phyloP scores from a whole-genome alignment of 2,113 vertebrate species.

The Nothoprocta perdicaria region DNA sequence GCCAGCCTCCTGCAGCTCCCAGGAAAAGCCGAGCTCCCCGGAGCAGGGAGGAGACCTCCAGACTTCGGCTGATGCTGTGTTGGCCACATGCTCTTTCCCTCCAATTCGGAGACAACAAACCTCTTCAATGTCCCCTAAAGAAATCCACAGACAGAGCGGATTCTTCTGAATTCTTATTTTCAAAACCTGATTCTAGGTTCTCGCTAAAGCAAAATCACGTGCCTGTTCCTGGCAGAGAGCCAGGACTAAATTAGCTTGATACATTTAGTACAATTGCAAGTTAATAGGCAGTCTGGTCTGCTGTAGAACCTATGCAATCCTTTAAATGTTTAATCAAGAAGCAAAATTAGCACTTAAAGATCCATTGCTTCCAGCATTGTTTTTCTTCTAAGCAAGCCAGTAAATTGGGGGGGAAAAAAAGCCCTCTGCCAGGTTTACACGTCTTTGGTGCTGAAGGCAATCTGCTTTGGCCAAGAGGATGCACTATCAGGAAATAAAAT shows the following conservation, averaged over 20 bases:
- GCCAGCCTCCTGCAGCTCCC: accelerated
- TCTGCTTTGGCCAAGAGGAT: neutral
- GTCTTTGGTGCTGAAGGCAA: neutral
- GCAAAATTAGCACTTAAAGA: constrained; percentile 58
- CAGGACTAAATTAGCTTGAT: constrained; percentile 72
- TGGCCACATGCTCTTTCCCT: too few species aligned
- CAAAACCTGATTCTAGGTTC: neutral
- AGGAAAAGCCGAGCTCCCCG: neutral
- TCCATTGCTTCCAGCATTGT: constrained; percentile 24
- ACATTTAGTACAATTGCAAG: constrained; percentile 61
- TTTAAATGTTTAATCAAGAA: constrained; percentile 73
- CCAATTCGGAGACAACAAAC: neutral
- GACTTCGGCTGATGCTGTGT: accelerated
- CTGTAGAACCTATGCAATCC: constrained; percentile 32
- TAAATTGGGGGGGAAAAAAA: neutral
- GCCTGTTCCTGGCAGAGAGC: constrained; percentile 48
- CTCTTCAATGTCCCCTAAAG: neutral
- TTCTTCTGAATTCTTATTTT: constrained; percentile 48
- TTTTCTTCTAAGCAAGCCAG: neutral
- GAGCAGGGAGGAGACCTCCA: neutral
- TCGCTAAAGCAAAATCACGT: constrained; percentile 37
- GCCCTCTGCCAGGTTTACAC: neutral
- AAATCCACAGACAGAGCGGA: neutral
- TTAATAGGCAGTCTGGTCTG: constrained; percentile 62
- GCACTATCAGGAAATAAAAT: neutral